phyloP scores from a whole-genome alignment of 1,140 invertebrate genomes.

The Drosophila seguyi region DNA sequence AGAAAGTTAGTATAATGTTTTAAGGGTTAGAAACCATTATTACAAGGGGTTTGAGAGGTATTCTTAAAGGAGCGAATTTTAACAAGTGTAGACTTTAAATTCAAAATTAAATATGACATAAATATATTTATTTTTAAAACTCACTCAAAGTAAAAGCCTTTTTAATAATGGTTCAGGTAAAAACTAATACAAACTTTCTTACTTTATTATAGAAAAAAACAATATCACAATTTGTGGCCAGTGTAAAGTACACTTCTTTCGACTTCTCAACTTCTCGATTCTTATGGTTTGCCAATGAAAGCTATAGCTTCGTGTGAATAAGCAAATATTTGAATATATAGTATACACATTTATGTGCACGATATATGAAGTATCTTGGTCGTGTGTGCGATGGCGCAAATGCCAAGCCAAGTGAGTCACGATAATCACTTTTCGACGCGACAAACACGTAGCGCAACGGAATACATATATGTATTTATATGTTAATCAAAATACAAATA shows the following conservation, averaged over 20 bases:
- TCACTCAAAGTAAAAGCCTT: no score
- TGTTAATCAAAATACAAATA: conserved; percentile 42
- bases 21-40: not conserved
- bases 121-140: no score
- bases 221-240: conserved; percentile 7
- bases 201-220: no score
- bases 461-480: conserved; percentile 52
- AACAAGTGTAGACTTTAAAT: no score
- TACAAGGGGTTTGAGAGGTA: not conserved
- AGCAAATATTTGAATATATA: conserved; percentile 53
- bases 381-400: conserved; percentile 71
- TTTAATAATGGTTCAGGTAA: not conserved
- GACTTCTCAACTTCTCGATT: conserved; percentile 16
- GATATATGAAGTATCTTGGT: conserved; percentile 56
- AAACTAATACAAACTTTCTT: not conserved
- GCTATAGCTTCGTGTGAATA: conserved; percentile 52
- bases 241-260: conserved; percentile 6
- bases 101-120: no score
- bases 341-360: conserved; percentile 31
- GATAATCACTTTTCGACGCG: conserved; percentile 71
- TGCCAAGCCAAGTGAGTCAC: conserved; percentile 81
- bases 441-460: conserved; percentile 69
- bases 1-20: not conserved
- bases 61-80: no score
- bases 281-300: conserved; percentile 47